Conservation (phyloP, 2,113 vertebrate species). For the Coturnix japonica region DNA sequence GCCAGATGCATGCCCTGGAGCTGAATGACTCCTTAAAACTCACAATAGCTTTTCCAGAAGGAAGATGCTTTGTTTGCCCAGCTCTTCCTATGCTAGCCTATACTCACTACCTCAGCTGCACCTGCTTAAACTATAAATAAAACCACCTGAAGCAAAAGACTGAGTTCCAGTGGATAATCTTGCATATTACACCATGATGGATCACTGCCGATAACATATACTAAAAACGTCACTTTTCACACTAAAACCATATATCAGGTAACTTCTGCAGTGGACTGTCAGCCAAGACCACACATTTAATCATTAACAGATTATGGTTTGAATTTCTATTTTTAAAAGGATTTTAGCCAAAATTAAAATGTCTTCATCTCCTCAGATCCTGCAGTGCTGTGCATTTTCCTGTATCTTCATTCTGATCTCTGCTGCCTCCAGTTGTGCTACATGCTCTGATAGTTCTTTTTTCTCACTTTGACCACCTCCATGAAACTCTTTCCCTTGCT, state of each 20-base stretch:
- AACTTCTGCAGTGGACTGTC: not conserved
- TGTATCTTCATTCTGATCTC: not conserved
- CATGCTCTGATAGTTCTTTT: not conserved
- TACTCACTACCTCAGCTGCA: not conserved
- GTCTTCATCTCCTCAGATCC: not conserved
- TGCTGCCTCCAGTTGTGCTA: not conserved
- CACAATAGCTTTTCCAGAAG: not conserved
- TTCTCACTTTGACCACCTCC: not conserved
- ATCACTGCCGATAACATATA: conserved; percentile 19
- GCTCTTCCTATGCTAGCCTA: not conserved
- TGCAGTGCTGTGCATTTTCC: not conserved
- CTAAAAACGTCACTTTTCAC: conserved; percentile 53
- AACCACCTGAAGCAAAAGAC: conserved; percentile 41
- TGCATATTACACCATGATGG: conserved; percentile 3
- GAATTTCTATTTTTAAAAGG: not conserved
- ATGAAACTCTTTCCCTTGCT: not conserved
- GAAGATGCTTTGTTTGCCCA: not conserved
- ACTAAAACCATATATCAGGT: not conserved
- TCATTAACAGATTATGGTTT: not conserved
- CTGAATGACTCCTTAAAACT: not conserved
- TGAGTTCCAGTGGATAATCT: not conserved
- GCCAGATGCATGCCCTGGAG: not conserved
- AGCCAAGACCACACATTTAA: not conserved
- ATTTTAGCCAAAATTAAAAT: conserved; percentile 44
- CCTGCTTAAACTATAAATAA: conserved; percentile 34